Percentiles rank a stretch among this genome's conserved stretches.
Evolutionary conservation across 2,113 vertebrate genomes (phyloP).

Genomic region (Xiphophorus hellerii): DNA sequence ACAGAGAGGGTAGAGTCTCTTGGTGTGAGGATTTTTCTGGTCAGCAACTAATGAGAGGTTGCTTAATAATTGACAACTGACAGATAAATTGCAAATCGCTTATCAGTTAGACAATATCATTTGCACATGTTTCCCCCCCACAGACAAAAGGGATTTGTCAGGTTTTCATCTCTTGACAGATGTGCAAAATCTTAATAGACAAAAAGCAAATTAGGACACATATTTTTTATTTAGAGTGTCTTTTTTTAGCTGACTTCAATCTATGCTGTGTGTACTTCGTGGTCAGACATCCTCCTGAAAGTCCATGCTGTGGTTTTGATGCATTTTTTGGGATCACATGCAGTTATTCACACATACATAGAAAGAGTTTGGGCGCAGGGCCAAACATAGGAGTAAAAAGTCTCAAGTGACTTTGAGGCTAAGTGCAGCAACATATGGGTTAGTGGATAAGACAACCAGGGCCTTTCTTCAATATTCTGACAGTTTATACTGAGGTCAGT

Average conservation of each 20-base stretch:
- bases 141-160: conserved; percentile 55
- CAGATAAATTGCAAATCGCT: conserved; percentile 61
- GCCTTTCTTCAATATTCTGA: conserved; percentile 61
- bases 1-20: conserved; percentile 58
- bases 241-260: conserved; percentile 5
- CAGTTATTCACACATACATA: conserved; percentile 24
- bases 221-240: background rate
- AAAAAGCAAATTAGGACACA: background rate
- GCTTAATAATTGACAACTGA: conserved; percentile 62
- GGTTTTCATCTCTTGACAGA: conserved; percentile 30
- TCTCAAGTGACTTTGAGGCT: conserved; percentile 68
- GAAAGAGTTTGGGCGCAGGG: conserved; percentile 36
- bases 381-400: conserved; percentile 71
- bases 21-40: conserved; percentile 51
- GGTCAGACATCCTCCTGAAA: conserved; percentile 28
- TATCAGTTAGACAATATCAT: conserved; percentile 54
- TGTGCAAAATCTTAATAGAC: conserved; percentile 1
- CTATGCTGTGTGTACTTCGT: conserved; percentile 20
- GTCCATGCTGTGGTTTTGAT: conserved; percentile 49
- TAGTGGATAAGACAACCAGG: conserved; percentile 51
- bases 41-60: conserved; percentile 63
- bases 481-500: conserved; percentile 72
- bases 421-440: conserved; percentile 58
- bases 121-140: conserved; percentile 56
- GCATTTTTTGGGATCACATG: conserved; percentile 41